Base-by-base conservation (phyloP, 2,888 invertebrate genomes). In the Lathronympha strigana region DNA sequence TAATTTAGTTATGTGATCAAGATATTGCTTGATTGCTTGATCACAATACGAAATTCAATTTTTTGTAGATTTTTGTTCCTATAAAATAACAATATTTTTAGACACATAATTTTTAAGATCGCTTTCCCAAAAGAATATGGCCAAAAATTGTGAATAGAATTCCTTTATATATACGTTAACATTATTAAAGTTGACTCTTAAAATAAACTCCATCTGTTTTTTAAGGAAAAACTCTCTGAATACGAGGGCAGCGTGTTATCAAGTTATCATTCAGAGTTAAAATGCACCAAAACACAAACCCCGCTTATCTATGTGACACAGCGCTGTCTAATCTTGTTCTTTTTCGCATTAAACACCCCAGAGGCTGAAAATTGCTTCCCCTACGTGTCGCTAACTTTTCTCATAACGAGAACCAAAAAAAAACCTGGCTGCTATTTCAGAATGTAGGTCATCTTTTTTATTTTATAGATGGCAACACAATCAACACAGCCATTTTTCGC, bases 311-410 rank as follows among this genome's bases (percentile, higher is more conserved):
- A n/a, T 43, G 33, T 51, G 36, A 43, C 45, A 43, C 33, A 25
- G 23, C 33, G 8, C 25, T 51, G 25, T 23, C 40, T 60, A 51
- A 54, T 45, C 53, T 38, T 31, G 60, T 61, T 60, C 53, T 60
- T 60, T 61, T 40, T 54, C 40, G 54, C 54, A 40, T 66, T 60
- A 53, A 51, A 54, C 47, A 33, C 31, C 25, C 33, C 40, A 40
- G 23, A 15, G 43, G 25, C 17, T 28, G 19, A 25, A 53, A 17
- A 60, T 63, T 64, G 54, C 40, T 38, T 23, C n/a, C 40, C 13
- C 47, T 23, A 25, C 47, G 23, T n/a, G 23, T 25, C 31, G 33
- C 51, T 36, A 66, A 66, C 66, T 66, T 66, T 61, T 61, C 61
- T 61, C 66, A 66, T 66, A 66, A 66, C 36, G 50, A 11, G n/a